phyloP scores from a whole-genome alignment of 2,888 invertebrate species.

The Autographa pulchrina region DNA sequence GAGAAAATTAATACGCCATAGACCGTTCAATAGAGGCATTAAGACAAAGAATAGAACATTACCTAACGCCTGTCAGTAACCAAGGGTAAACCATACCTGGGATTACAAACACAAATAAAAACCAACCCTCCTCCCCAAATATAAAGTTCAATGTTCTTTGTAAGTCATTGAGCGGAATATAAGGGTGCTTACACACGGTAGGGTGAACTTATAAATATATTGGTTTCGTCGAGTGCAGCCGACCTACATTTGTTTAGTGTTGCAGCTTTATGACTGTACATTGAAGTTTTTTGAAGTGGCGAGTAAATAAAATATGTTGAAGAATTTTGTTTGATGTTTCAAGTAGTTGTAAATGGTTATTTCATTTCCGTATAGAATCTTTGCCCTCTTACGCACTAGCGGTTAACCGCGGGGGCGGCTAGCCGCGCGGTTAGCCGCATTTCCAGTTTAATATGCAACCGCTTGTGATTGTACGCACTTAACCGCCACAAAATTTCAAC shows the following conservation, averaged over 20 bases:
- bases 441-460: too few species aligned
- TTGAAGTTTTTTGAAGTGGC: conserved; percentile 23
- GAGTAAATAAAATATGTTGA: conserved; percentile 27
- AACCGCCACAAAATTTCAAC: too few species aligned
- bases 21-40: conserved; percentile 38
- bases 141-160: conserved; percentile 15
- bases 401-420: too few species aligned
- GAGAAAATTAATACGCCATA: conserved; percentile 18
- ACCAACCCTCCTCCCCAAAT: conserved; percentile 10
- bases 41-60: conserved; percentile 51
- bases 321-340: background rate
- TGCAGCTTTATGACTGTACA: conserved; percentile 17
- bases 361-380: background rate
- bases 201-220: conserved; percentile 50
- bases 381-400: too few species aligned
- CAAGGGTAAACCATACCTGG: conserved; percentile 14
- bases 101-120: background rate
- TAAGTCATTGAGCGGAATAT: conserved; percentile 14
- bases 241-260: conserved; percentile 42
- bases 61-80: conserved; percentile 47
- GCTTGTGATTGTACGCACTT: too few species aligned
- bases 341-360: background rate
- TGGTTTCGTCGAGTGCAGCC: conserved; percentile 52
- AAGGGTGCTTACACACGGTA: conserved; percentile 42
- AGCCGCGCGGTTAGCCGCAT: too few species aligned